Conservation (phyloP, 2,113 vertebrate genomes). For the Xyrauchen texanus region DNA sequence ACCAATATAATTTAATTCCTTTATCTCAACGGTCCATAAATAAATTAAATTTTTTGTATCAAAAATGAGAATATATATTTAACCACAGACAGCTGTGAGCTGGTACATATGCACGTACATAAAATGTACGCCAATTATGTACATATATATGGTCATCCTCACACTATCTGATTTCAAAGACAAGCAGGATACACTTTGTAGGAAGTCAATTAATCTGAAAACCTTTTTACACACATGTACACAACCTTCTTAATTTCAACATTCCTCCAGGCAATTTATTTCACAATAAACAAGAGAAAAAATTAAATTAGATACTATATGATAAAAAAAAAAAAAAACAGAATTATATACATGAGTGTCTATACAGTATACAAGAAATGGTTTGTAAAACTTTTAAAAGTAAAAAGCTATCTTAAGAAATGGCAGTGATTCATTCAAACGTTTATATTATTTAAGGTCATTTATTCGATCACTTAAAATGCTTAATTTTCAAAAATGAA, state of each 20-base stretch:
- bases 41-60: conserved; percentile 86
- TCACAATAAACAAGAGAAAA: conserved; percentile 65
- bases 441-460: conserved; percentile 62
- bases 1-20: conserved; percentile 77
- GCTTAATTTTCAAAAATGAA: conserved; percentile 32
- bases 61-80: conserved; percentile 77
- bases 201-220: conserved; percentile 79
- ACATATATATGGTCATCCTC: conserved; percentile 35
- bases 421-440: conserved; percentile 86
- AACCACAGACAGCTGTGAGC: conserved; percentile 64
- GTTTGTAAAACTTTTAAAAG: conserved; percentile 75
- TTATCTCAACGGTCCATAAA: conserved; percentile 77
- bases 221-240: conserved; percentile 82
- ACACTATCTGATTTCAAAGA: conserved; percentile 76
- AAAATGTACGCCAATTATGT: conserved; percentile 41
- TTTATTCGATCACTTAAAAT: conserved; percentile 29
- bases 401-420: conserved; percentile 86
- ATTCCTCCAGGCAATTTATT: conserved; percentile 70
- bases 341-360: conserved; percentile 70
- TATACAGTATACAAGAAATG: conserved; percentile 82
- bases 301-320: conserved; percentile 71
- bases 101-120: conserved; percentile 51
- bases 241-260: conserved; percentile 60
- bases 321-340: conserved; percentile 55
- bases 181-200: conserved; percentile 72